phyloP scores from a whole-genome alignment of 2,113 vertebrate genomes.

The Xiphophorus couchianus region DNA sequence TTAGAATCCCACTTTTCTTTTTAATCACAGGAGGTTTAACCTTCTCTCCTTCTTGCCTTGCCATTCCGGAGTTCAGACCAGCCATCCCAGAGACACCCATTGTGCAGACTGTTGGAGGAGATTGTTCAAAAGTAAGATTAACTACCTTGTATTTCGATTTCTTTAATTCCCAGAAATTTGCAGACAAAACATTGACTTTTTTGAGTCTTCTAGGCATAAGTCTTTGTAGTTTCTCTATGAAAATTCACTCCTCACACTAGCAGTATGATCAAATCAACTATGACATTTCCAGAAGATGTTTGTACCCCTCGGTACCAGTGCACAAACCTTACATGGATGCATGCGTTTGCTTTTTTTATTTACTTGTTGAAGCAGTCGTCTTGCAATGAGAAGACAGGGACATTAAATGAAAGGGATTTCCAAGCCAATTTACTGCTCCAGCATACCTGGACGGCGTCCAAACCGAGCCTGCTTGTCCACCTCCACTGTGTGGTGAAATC shows the following conservation, averaged over 20 bases:
- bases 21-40: constrained; percentile 18
- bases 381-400: background rate
- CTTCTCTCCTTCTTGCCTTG: constrained; percentile 4
- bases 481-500: constrained; percentile 31
- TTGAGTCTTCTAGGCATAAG: background rate
- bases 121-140: background rate
- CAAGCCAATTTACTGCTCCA: constrained; percentile 11
- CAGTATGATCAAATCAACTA: constrained; percentile 9
- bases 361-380: background rate
- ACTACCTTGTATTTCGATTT: background rate
- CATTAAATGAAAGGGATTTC: background rate
- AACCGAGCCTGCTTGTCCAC: constrained; percentile 21
- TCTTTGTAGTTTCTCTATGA: background rate
- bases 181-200: background rate
- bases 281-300: constrained; percentile 12
- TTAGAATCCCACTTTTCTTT: constrained; percentile 9
- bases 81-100: background rate
- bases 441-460: constrained; percentile 34
- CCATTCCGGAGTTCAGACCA: background rate
- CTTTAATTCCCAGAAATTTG: background rate
- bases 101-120: constrained; percentile 1
- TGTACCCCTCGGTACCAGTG: background rate
- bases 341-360: background rate
- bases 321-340: background rate
- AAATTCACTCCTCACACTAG: background rate